phyloP scores from a whole-genome alignment of 2,888 invertebrate genomes.

The Neoitamus cyanurus region DNA sequence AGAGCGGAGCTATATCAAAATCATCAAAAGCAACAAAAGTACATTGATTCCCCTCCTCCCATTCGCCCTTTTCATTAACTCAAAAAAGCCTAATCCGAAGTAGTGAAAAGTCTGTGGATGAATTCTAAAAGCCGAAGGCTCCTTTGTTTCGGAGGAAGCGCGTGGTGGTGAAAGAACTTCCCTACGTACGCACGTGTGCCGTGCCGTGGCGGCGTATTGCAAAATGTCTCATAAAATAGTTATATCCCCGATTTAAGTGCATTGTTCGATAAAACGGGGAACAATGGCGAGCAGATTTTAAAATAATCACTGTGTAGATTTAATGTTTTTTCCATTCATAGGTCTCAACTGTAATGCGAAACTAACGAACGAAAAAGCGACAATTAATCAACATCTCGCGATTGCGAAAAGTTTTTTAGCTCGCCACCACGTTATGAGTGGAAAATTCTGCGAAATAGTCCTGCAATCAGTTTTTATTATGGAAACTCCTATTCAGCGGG shows the following conservation, averaged over 20 bases:
- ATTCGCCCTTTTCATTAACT: background rate
- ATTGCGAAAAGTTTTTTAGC: constrained; percentile 27
- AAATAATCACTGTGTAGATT: constrained; percentile 38
- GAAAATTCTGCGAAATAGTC: constrained; percentile 24
- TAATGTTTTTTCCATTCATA: constrained; percentile 31
- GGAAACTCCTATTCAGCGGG: constrained; percentile 28
- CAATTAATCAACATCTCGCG: constrained; percentile 40
- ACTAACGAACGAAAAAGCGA: constrained; percentile 42
- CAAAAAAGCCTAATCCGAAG: background rate
- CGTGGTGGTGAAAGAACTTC: background rate
- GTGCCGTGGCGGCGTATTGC: background rate
- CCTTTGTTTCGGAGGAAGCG: background rate
- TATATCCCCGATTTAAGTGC: constrained; percentile 1
- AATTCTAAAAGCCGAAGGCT: background rate
- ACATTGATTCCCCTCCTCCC: background rate
- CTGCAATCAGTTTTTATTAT: constrained; percentile 38
- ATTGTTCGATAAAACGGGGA: constrained; percentile 9
- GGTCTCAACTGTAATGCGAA: constrained; percentile 26
- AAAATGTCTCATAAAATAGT: constrained; percentile 8
- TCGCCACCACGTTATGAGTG: constrained; percentile 9
- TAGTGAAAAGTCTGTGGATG: background rate
- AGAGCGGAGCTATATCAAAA: background rate
- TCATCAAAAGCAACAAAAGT: background rate
- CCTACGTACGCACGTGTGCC: background rate
- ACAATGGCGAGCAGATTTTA: constrained; percentile 18